phyloP scores from a whole-genome alignment of 1,140 invertebrate species.

The Drosophila parvula region DNA sequence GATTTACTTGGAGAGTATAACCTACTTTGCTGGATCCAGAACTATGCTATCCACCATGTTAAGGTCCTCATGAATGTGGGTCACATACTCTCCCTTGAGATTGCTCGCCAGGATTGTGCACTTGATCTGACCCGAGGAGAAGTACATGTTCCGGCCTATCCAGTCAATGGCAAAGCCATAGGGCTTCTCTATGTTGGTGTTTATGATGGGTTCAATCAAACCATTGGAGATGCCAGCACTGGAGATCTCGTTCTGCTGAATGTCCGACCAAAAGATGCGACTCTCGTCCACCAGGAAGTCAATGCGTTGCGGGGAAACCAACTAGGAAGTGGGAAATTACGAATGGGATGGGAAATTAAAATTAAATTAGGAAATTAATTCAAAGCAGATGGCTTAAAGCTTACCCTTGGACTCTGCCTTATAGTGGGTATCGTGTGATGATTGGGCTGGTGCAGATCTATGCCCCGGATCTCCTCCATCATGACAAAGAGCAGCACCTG shows the following conservation, averaged over 20 bases:
- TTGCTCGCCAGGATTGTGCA: conserved; percentile 88
- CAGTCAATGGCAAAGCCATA: conserved; percentile 89
- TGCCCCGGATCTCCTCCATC: conserved; percentile 91
- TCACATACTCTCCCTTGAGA: conserved; percentile 89
- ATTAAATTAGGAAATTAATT: not conserved
- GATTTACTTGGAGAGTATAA: not conserved
- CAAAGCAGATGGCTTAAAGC: not conserved
- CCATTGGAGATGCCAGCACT: conserved; percentile 88
- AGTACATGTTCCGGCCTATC: conserved; percentile 90
- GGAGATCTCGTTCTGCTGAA: conserved; percentile 90
- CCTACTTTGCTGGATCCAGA: conserved; percentile 87
- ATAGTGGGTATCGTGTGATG: conserved; percentile 92
- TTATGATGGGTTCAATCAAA: conserved; percentile 88
- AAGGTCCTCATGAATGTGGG: conserved; percentile 78
- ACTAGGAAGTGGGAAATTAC: conserved; percentile 66
- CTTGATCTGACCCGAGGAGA: conserved; percentile 84
- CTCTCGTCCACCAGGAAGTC: conserved; percentile 88
- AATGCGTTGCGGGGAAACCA: conserved; percentile 88
- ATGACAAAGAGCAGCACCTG: conserved; percentile 90
- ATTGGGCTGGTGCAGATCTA: conserved; percentile 90
- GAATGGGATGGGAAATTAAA: not conserved
- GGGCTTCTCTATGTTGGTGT: conserved; percentile 87
- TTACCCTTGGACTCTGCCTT: conserved; percentile 85
- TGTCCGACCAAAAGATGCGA: conserved; percentile 92
- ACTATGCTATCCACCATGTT: conserved; percentile 86